Evolutionary conservation across 1,140 invertebrate genomes (phyloP), one percentile per base, ranked within the genome.

Genomic region (Idris sp.): DNA sequence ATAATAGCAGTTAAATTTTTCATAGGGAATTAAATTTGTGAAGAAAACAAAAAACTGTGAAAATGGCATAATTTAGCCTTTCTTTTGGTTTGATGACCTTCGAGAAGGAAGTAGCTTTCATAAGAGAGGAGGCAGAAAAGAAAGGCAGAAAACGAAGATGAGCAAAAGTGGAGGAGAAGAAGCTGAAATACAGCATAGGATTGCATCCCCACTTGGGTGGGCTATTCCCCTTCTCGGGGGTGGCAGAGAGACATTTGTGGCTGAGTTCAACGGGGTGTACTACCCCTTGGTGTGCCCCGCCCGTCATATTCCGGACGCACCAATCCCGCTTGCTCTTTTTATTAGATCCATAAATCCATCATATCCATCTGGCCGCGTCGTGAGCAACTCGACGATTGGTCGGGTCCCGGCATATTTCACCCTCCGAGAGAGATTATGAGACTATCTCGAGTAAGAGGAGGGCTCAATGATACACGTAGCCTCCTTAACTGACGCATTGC

Each of bases 321-420:
- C 86, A 88, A 88, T 88, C 83, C 83, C 77, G 78, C 80, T 69
- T 72, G 76, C 74, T 76, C 83, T 82, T 85, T 88, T 87, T 89
- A 89, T 89, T 88, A 88, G 85, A 88, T 88, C 86, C 87, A 88
- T 89, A 89, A 88, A 88, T 89, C 86, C 87, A 88, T 88, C 88
- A 89, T 89, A 88, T 88, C 86, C 81, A 82, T 83, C 81, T 81
- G 72, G 73, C 61, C 40, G 69, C 41, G 62, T 71, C 59, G 59
- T 54, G 41, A 49, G 62, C 49, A 31, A 54, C 54, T 46, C 76
- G 75, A 71, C 77, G 79, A 86, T 85, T 85, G 85, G 85, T 79
- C 80, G 61, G 54, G 25, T 40, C 51, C 30, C 44, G 73, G 53
- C 68, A 73, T 71, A 76, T 71, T 75, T 74, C 69, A 74, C 51